Base-by-base conservation (phyloP, 2,888 invertebrate species). In the Smittia aterrima region DNA sequence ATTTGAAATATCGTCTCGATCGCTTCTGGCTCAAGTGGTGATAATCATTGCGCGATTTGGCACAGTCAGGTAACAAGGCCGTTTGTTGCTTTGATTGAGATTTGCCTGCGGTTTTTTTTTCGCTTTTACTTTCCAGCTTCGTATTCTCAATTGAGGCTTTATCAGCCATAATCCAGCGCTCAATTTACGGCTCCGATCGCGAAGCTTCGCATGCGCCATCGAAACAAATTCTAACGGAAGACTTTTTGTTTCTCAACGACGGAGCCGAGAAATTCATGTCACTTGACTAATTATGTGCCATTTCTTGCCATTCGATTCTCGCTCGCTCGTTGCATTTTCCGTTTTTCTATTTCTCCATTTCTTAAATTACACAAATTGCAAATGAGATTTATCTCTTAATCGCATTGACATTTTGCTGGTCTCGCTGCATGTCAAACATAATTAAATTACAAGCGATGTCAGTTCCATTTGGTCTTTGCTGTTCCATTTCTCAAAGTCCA, bases 61-160 rank as follows among this genome's bases (percentile, higher is more conserved):
- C 16, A 47, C 47, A 58, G 22, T 22, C 22, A 18, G n/a, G 20
- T 18, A 58, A 58, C 58, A 58, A 58, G 58, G 22, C n/a, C 22
- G 58, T 22, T 22, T 22, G 11, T 11, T 32, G 32, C 47, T 47
- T n/a, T 11, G 47, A n/a, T n/a, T 47, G 16, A 11, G 47, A 47
- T 47, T 16, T 2, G 16, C 47, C 16, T 47, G 58, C 58, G 58
- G 58, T 58, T 58, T 18, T 18, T n/a, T 18, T 22, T 18, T 18
- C 58, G 58, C 58, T 58, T 58, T 58, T 58, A 58, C 58, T 58
- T 58, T 58, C 22, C 58, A 6, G 13, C 47, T 22, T 22, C 58
- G 58, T 6, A 11, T 4, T 6, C 47, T 47, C n/a, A 47, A 16
- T 47, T 16, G 47, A 16, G 16, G 47, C n/a, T 16, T 47, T n/a